Evolutionary conservation across 1,140 invertebrate species (phyloP), one percentile per base, ranked within the genome.

Genomic region (Diorhabda elongata): DNA sequence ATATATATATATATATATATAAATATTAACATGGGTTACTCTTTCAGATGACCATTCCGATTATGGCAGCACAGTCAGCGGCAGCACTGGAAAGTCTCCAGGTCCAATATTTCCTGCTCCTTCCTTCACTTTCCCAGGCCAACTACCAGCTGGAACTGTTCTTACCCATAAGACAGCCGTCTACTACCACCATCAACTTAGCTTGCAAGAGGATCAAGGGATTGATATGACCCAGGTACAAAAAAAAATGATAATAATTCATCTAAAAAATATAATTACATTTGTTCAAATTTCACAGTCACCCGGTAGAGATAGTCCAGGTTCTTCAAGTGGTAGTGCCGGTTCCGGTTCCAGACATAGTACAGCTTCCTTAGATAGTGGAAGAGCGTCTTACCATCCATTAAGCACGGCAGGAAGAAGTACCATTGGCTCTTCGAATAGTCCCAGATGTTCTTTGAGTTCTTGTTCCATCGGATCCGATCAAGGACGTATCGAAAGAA

Each of bases 301-400:
- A 76, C 94, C 93, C 26, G 94, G 93, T 11, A 86, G 93, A 61
- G 94, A 95, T 80, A 95, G 92, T 81, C 93, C 93, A 3, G 92
- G 92, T 41, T 94, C 92, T 0, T 94, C 92, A 5, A 93, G 92
- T 64, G 93, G 92, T 2, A 91, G 90, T 5, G 87, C 88, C 1
- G 87, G 88, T 4, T 89, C 87, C 0, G 90, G 91, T 47, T 91
- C 90, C 26, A 86, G 92, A n/a, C 92, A 94, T 79, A 96, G 93
- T 69, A 96, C 94, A 0, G 94, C 95, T 56, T 96, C 94, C 67
- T 83, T 96, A 75, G 95, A 98, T 82, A 95, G 92, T 75, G 96
- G 95, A 4, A 85, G 95, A 71, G 95, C 95, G 4, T 95, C 94
- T 86, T 87, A 86, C 82, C 85, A 76, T 77, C 83, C 77, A 56